Percentiles rank a stretch among this genome's conserved stretches.
Conservation (phyloP, 2,797 vertebrate species). For the Alectoris magna region DNA sequence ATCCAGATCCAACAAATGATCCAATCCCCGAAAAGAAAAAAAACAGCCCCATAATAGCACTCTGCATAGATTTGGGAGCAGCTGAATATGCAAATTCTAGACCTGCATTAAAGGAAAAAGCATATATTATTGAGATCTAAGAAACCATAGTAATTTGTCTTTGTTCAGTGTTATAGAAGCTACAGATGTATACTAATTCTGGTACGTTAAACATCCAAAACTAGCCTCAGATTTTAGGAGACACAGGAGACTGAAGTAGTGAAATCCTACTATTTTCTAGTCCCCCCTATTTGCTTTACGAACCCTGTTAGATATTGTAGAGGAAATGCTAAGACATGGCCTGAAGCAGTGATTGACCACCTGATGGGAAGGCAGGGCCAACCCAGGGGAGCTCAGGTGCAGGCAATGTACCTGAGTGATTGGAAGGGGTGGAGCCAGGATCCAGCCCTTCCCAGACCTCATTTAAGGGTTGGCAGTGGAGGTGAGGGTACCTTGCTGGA, state of each 20-base stretch:
- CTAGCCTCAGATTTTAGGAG: not conserved
- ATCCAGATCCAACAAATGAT: slow-evolving; percentile 94
- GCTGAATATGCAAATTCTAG: slow-evolving; percentile 98
- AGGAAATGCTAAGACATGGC: no score
- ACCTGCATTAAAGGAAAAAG: slow-evolving; percentile 77
- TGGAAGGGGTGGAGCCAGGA: no score
- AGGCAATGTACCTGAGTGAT: no score
- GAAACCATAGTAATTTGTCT: not conserved
- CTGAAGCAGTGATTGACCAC: no score
- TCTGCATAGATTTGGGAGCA: slow-evolving; percentile 97
- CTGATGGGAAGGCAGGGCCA: no score
- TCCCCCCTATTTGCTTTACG: not conserved
- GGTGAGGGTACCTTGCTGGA: no score
- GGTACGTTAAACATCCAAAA: not conserved
- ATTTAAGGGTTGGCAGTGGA: no score
- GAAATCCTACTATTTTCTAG: not conserved
- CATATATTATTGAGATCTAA: not conserved
- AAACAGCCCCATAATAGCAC: slow-evolving; percentile 97
- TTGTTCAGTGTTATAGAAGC: not conserved
- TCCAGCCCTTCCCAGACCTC: no score
- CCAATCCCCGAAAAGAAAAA: slow-evolving; percentile 98
- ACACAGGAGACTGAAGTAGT: not conserved
- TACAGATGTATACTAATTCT: not conserved
- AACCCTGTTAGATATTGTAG: not conserved
- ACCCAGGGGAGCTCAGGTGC: no score